Conservation (phyloP, 2,113 vertebrate genomes). For the Dendrocopos noguchii region DNA sequence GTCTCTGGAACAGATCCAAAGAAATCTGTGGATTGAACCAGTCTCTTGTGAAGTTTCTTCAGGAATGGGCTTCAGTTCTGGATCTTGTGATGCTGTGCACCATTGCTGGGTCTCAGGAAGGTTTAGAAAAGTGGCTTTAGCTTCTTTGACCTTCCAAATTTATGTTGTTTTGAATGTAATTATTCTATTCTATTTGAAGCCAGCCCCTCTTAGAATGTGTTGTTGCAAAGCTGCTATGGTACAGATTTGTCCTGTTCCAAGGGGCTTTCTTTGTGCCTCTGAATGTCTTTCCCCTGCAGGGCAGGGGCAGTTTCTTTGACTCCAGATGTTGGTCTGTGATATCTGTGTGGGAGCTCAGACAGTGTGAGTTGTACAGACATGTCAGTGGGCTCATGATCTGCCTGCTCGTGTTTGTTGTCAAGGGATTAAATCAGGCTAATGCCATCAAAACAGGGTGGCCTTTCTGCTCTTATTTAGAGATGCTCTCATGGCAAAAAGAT, state of each 20-base stretch:
- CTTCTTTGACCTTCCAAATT: neutral
- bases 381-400: neutral
- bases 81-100: neutral
- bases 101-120: neutral
- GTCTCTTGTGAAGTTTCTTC: neutral
- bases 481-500: neutral
- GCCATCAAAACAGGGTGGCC: neutral
- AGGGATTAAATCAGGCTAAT: neutral
- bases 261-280: neutral
- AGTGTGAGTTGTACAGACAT: conserved; percentile 4
- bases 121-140: neutral
- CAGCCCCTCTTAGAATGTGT: neutral
- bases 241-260: neutral
- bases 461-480: neutral
- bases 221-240: conserved; percentile 50
- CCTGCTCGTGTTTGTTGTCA: neutral
- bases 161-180: neutral
- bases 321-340: neutral
- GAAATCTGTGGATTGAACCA: neutral
- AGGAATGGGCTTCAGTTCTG: neutral
- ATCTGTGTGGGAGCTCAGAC: conserved; percentile 3
- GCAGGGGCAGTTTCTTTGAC: conserved; percentile 50
- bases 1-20: neutral
- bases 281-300: conserved; percentile 59
- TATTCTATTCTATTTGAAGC: neutral